Conservation (phyloP, 2,797 vertebrate species). For the Tinamus major region DNA sequence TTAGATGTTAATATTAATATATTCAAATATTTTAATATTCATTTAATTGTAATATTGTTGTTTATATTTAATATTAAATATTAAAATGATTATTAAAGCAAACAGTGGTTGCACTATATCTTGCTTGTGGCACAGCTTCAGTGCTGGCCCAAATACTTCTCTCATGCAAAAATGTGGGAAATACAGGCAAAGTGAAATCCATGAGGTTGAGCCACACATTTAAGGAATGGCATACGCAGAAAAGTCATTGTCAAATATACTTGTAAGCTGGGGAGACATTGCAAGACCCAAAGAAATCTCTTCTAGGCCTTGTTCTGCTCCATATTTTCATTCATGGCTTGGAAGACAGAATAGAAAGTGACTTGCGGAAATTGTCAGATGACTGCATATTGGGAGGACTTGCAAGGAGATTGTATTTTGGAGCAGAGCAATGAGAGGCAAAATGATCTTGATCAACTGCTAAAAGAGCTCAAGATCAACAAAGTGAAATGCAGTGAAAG, state of each 20-base stretch:
- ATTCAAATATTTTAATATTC: no score
- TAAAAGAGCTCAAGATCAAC: not conserved
- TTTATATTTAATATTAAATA: no score
- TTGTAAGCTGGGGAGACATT: not conserved
- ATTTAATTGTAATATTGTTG: no score
- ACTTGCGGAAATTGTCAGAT: not conserved
- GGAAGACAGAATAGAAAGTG: not conserved
- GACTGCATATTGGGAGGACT: not conserved
- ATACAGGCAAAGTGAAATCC: not conserved
- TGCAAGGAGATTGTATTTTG: not conserved
- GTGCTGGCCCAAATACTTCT: not conserved
- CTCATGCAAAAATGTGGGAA: not conserved
- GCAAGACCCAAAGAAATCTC: not conserved
- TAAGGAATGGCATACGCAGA: not conserved
- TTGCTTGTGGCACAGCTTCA: not conserved
- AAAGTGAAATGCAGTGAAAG: not conserved
- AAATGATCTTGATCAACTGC: not conserved
- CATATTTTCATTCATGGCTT: not conserved
- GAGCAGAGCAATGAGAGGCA: not conserved
- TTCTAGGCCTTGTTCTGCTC: not conserved
- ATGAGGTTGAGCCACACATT: not conserved
- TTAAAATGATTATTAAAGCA: not conserved
- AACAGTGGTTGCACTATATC: not conserved
- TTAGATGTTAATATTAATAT: no score
- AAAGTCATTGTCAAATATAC: not conserved